Base-by-base conservation (phyloP, 1,140 invertebrate species). In the Hormaphis cornu region DNA sequence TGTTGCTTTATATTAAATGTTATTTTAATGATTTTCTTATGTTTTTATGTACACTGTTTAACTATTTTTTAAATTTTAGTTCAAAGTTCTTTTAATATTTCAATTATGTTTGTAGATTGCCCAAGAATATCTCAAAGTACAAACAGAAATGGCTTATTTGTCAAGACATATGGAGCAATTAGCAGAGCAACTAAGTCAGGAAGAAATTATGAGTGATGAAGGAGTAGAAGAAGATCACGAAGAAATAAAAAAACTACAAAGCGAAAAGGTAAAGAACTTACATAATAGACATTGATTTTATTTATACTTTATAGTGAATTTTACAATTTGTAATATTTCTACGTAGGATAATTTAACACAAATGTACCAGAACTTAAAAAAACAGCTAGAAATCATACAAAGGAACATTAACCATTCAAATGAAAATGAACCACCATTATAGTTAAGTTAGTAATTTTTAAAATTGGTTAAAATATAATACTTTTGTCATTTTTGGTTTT, bases 91-190 rank as follows among this genome's bases (percentile, higher is more conserved):
- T 14, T 42, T 7, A 52, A 28, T 54, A 35, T 70, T 35, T 40
- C 52, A 16, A 35, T 63, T 52, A 10, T 74, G 75, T 73, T 82
- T 81, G 54, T 78, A 88, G 87, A 71, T 82, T 69, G 81, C 81
- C 14, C 73, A 80, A 56, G 77, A 82, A 69, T 81, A 81, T 73
- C 70, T 82, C n/a, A 77, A 79, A 70, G 83, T 89, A 50, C 86
- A 90, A 78, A 88, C 87, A 40, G 87, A 91, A 78, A 82, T 90
- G 69, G 85, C 85, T 3, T 83, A 87, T 71, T 78, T 89, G 54
- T 81, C 83, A 44, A 85, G 87, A 74, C 81, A 84, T 73, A 88
- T 85, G 76, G 82, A 84, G 73, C 82, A 87, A 72, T 78, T 91
- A 69, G 76, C 83, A 35, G 85, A 87, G 72, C 83, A 84, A 73